These are phyloP conservation scores for Margaritifera margaritifera DNA, from an alignment of 2,888 invertebrate species.

Conservation along the genomic window DNA sequence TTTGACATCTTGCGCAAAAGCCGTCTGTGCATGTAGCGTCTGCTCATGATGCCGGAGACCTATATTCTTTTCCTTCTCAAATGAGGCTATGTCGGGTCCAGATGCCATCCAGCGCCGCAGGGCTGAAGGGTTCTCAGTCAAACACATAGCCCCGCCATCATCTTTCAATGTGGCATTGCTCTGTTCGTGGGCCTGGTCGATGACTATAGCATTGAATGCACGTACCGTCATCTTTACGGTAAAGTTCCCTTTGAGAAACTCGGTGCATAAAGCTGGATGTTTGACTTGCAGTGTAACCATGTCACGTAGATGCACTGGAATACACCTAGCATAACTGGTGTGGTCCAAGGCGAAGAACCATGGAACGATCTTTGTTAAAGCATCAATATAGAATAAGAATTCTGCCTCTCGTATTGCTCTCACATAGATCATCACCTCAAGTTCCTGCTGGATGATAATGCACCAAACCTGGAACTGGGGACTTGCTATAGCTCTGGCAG, in stretches of 20 bases:
- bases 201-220: neutral
- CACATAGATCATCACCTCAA: too few species aligned
- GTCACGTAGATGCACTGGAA: conserved; percentile 5
- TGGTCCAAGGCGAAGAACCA: conserved; percentile 20
- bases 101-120: neutral
- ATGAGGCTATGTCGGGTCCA: too few species aligned
- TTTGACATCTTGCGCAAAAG: too few species aligned
- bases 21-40: too few species aligned
- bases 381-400: neutral
- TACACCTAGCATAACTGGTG: conserved; percentile 12
- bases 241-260: neutral
- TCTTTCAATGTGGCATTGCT: neutral
- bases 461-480: neutral
- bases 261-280: neutral
- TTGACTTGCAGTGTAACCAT: neutral
- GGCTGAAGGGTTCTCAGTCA: neutral
- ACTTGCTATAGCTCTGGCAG: neutral
- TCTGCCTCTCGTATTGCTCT: neutral
- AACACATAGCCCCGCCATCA: too few species aligned
- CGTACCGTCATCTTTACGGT: neutral
- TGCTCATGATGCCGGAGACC: too few species aligned
- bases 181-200: too few species aligned
- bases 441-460: neutral
- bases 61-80: too few species aligned
- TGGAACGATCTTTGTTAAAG: neutral